Conservation (phyloP, 2,888 invertebrate genomes). For the Hetaerina titia region DNA sequence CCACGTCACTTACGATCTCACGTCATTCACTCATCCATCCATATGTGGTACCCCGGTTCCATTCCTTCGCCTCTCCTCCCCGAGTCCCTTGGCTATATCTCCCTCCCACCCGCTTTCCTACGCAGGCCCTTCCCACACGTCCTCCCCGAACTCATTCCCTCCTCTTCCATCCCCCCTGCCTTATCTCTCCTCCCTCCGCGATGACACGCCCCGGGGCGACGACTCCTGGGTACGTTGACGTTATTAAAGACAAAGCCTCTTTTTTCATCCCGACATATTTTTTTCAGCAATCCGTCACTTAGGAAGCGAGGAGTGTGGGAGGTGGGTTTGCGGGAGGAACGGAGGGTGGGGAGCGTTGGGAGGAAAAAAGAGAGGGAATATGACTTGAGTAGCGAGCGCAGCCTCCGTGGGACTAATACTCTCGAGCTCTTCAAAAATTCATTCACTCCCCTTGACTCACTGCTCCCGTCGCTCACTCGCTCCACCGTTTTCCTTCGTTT, state of each 20-base stretch:
- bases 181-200: neutral
- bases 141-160: slow-evolving; percentile 9
- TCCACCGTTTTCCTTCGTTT: neutral
- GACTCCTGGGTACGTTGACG: neutral
- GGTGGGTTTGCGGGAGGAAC: neutral
- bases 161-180: neutral
- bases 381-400: neutral
- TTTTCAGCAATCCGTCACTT: slow-evolving; percentile 52
- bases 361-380: neutral
- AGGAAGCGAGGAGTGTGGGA: neutral
- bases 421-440: slow-evolving; percentile 11
- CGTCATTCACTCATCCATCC: neutral
- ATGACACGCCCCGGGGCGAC: neutral
- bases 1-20: neutral
- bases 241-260: slow-evolving; percentile 48
- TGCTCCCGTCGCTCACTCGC: neutral
- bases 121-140: neutral
- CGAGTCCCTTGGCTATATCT: neutral
- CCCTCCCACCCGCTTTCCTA: neutral
- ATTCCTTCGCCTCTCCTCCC: neutral
- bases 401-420: neutral
- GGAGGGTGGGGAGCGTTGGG: neutral
- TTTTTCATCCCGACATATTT: neutral
- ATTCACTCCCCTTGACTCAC: neutral
- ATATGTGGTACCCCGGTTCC: neutral